Percentiles rank a stretch among this genome's conserved stretches.
Evolutionary conservation across 1,140 invertebrate genomes (phyloP).

Genomic region (Drosophila truncata): DNA sequence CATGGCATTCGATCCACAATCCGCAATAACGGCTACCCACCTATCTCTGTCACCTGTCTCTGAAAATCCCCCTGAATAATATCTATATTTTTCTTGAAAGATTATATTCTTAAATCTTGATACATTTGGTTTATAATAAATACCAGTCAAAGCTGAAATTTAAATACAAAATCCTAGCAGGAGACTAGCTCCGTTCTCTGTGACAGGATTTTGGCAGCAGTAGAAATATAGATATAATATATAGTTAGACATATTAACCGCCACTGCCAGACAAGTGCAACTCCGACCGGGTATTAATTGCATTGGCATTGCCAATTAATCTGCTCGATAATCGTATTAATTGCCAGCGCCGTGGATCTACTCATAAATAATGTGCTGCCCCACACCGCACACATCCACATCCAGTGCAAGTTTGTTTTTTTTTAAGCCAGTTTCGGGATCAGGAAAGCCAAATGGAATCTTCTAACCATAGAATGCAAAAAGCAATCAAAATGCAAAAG

Average conservation of each 20-base stretch:
- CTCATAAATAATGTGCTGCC: conserved; percentile 51
- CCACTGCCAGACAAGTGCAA: conserved; percentile 25
- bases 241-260: conserved; percentile 10
- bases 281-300: conserved; percentile 60
- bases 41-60: background rate
- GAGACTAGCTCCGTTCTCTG: background rate
- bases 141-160: background rate
- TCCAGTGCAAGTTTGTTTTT: conserved; percentile 5
- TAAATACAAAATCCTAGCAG: background rate
- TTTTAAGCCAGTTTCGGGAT: conserved; percentile 14
- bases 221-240: background rate
- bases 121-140: conserved; percentile 13
- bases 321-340: conserved; percentile 77
- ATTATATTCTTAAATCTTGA: background rate
- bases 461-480: conserved; percentile 31
- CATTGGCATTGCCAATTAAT: conserved; percentile 72
- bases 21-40: background rate
- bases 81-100: background rate
- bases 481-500: conserved; percentile 56
- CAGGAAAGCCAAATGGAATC: conserved; percentile 11
- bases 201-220: background rate
- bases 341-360: conserved; percentile 36
- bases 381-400: background rate
- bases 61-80: background rate
- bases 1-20: background rate